A percentile compares a stretch with the other conserved stretches of the same genome.
Conservation (phyloP, 2,888 invertebrate species). For the Cylindroiulus punctatus region DNA sequence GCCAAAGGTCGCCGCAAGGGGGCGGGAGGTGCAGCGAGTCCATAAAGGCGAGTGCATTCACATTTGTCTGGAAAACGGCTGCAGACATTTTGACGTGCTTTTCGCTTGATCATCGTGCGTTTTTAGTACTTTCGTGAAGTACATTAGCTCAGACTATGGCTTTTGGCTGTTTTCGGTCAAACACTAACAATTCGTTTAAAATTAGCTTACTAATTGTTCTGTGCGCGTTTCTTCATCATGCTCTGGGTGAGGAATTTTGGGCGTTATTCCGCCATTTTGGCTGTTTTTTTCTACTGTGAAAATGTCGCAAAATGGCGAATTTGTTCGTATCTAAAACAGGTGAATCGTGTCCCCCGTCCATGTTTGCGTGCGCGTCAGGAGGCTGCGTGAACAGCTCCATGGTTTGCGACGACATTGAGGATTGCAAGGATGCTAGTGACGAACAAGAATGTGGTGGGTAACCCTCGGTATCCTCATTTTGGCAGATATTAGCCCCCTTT, state of each 20-base stretch:
- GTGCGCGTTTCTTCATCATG: not conserved
- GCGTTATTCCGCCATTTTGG: not conserved
- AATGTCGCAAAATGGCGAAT: no score
- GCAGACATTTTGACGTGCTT: not conserved
- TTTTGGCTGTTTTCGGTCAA: not conserved
- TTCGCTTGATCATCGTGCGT: not conserved
- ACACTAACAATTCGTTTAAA: not conserved
- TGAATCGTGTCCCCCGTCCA: constrained; percentile 35
- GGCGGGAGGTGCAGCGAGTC: not conserved
- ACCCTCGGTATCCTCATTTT: not conserved
- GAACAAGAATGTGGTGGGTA: constrained; percentile 56
- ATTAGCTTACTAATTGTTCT: constrained; percentile 23
- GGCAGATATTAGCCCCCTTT: not conserved
- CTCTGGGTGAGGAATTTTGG: not conserved
- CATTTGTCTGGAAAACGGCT: not conserved
- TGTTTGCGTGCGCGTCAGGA: constrained; percentile 55
- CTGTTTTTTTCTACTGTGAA: not conserved
- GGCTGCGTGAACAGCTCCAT: constrained; percentile 53
- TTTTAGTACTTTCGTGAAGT: not conserved
- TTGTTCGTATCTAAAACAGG: not conserved
- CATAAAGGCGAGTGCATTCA: not conserved
- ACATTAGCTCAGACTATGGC: no score
- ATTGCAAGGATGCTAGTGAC: constrained; percentile 57
- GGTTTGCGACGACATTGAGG: constrained; percentile 49
- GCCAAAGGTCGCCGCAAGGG: not conserved